Percentiles rank a stretch among this genome's conserved stretches.
phyloP scores from a whole-genome alignment of 2,113 vertebrate species.

The Podarcis cretensis region DNA sequence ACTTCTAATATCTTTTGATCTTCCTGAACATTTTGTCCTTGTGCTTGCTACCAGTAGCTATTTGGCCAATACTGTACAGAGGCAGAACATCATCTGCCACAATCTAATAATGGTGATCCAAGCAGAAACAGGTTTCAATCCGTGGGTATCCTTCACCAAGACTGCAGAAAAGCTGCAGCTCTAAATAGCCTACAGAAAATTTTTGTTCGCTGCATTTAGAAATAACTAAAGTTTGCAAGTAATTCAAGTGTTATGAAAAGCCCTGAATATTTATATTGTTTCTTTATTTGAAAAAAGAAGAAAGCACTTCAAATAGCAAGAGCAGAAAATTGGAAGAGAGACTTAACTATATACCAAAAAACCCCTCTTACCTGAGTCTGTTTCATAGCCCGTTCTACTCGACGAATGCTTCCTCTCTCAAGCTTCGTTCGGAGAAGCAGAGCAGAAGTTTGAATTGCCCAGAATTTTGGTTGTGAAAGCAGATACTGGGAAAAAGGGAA shows the following conservation, averaged over 20 bases:
- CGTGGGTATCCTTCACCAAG: neutral
- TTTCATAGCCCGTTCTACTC: conserved; percentile 93
- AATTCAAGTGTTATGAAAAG: neutral
- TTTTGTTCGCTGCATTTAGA: neutral
- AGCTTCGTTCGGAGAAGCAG: conserved; percentile 90
- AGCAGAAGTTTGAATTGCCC: conserved; percentile 90
- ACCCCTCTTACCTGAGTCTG: conserved; percentile 88
- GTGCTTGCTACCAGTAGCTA: conserved; percentile 22
- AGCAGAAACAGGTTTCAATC: neutral
- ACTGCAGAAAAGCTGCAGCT: neutral
- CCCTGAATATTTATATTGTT: neutral
- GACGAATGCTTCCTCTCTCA: conserved; percentile 85
- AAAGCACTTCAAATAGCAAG: neutral
- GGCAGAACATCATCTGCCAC: neutral
- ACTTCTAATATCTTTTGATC: neutral
- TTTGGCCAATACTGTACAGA: conserved; percentile 17
- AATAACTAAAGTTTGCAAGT: neutral
- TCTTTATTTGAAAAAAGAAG: neutral
- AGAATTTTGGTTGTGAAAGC: conserved; percentile 93
- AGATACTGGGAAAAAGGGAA: conserved; percentile 79
- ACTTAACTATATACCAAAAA: neutral
- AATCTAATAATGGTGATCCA: neutral
- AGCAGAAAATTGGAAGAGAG: neutral
- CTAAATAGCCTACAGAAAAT: neutral
- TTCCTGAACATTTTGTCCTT: neutral